These are phyloP conservation scores for Clarias batrachus DNA, from an alignment of 2,113 vertebrate genomes.

Conservation along the genomic window DNA sequence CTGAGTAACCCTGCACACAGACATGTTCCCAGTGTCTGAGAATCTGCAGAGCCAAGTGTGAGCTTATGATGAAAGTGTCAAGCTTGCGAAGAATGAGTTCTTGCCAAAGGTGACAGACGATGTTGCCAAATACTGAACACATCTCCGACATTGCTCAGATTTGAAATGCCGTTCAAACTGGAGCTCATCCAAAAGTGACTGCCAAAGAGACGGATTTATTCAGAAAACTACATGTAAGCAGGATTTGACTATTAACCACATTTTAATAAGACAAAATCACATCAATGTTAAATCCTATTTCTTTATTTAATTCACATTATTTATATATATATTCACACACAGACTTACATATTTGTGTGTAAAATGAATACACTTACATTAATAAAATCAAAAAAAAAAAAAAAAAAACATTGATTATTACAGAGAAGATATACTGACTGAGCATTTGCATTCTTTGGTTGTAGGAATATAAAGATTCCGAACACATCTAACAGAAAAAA, in stretches of 20 bases:
- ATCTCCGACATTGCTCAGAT: slow-evolving; percentile 2
- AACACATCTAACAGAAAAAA: slow-evolving; percentile 26
- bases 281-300: neutral
- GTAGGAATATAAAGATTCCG: slow-evolving; percentile 17
- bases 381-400: slow-evolving; percentile 24
- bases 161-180: slow-evolving; percentile 36
- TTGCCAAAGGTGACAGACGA: slow-evolving; percentile 37
- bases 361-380: slow-evolving; percentile 35
- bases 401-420: neutral
- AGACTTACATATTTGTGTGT: slow-evolving; percentile 15
- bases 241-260: neutral
- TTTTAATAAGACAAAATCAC: neutral
- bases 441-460: slow-evolving; percentile 31
- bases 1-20: neutral
- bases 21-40: neutral
- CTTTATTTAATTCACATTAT: slow-evolving; percentile 50
- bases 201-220: neutral
- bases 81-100: slow-evolving; percentile 38
- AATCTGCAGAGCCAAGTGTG: neutral
- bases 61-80: slow-evolving; percentile 27
- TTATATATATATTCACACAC: slow-evolving; percentile 26
- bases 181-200: slow-evolving; percentile 15
- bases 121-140: slow-evolving; percentile 33
- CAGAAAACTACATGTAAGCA: neutral
- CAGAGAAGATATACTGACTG: neutral